Base-by-base conservation (phyloP, 1,140 invertebrate species). In the Phortica variegata region DNA sequence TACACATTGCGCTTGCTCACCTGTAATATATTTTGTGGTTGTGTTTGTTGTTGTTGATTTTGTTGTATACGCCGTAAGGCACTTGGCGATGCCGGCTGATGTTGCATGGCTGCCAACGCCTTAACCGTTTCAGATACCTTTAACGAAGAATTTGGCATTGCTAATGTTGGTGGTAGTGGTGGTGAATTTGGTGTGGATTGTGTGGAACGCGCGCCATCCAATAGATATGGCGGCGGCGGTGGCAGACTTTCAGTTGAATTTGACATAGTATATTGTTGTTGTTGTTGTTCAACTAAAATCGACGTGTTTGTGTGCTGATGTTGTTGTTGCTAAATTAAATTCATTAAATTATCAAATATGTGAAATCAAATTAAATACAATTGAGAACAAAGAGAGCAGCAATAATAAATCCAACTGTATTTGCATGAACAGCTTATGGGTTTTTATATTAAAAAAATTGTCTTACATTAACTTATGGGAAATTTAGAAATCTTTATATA, bases 61-160 rank as follows among this genome's bases (percentile, higher is more conserved):
- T 39, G 61, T 31, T 73, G 69, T 38, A 63, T 52, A 43, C 70
- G 59, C 5, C 90, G 82, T 12, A 91, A 77, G 3, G 88, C 80
- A 43, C 85, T 87, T 1, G 91, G 91, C 62, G 89, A 92, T 2
- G 89, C 88, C 1, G 91, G 90, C 56, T 87, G 90, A 73, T 93
- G 90, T 60, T 89, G 88, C 48, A 91, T 75, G 68, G 91, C 89
- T 0, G 89, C 91, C 45, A 93, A 74, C 16, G 87, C 89, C 68
- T 89, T 88, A 9, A 93, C 89, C 1, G 90, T 90, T 75, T 93
- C 90, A 2, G 89, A 89, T n/a, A 93, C 90, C 62, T 85, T 88
- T 36, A 82, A 70, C 53, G 76, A 76, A 47, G 70, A 73, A 48
- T 45, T 61, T 29, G 60, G 62, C 58, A 69, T 66, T 3, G 31